phyloP scores from a whole-genome alignment of 2,797 vertebrate species.

The Merluccius polli region DNA sequence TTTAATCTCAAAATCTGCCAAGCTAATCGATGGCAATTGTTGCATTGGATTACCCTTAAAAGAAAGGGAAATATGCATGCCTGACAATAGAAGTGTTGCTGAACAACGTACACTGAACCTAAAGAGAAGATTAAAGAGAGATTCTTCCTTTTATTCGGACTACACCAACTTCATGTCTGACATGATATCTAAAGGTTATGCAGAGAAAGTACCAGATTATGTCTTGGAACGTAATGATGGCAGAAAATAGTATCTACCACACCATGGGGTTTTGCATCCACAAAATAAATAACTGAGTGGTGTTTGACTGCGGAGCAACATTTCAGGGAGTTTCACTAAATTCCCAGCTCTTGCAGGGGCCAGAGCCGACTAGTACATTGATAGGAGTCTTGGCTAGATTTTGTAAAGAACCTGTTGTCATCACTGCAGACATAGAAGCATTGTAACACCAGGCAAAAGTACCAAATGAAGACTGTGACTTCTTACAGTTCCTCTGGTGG shows the following conservation, averaged over 20 bases:
- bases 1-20: background rate
- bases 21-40: background rate
- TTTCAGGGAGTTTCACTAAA: slow-evolving; percentile 7
- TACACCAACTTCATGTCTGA: too few relatives aligned
- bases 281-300: too few relatives aligned
- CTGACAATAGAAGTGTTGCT: background rate
- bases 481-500: slow-evolving; percentile 23
- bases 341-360: slow-evolving; percentile 18
- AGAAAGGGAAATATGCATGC: background rate
- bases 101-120: background rate
- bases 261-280: too few relatives aligned
- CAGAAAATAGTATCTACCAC: too few relatives aligned
- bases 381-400: slow-evolving; percentile 2
- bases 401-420: background rate
- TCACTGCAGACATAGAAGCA: slow-evolving; percentile 14
- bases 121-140: background rate
- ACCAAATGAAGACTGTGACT: slow-evolving; percentile 11
- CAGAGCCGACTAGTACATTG: slow-evolving; percentile 6
- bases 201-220: too few relatives aligned
- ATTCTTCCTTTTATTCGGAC: too few relatives aligned
- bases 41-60: background rate
- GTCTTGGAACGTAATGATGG: too few relatives aligned
- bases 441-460: slow-evolving; percentile 29
- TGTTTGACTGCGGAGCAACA: too few relatives aligned
- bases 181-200: too few relatives aligned